Percentiles rank a stretch among this genome's conserved stretches.
Conservation (phyloP, 1,140 invertebrate species). For the Nephila pilipes region DNA sequence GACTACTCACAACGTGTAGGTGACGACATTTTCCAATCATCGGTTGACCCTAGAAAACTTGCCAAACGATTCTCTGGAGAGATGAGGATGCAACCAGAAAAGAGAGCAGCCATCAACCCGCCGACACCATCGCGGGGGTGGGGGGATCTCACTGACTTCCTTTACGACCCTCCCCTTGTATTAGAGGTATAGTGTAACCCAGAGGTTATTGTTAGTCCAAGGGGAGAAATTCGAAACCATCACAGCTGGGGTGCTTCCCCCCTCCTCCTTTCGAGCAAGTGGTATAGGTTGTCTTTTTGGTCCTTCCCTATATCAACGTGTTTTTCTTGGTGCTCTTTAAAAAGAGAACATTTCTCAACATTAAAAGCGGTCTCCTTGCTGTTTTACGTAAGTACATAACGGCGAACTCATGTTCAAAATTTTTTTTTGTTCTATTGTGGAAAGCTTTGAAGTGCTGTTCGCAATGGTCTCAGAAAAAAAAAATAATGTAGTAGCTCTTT, state of each 20-base stretch:
- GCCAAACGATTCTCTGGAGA: slow-evolving; percentile 49
- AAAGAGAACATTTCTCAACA: slow-evolving; percentile 51
- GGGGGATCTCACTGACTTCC: slow-evolving; percentile 66
- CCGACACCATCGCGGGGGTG: slow-evolving; percentile 50
- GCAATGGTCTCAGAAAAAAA: neutral
- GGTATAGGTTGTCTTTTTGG: slow-evolving; percentile 25
- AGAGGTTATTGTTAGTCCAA: slow-evolving; percentile 74
- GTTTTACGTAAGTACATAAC: slow-evolving; percentile 58
- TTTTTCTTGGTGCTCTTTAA: slow-evolving; percentile 10
- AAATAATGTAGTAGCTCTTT: slow-evolving; percentile 5
- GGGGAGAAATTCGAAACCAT: slow-evolving; percentile 73
- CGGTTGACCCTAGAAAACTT: slow-evolving; percentile 43
- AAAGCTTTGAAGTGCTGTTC: neutral
- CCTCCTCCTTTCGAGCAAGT: neutral
- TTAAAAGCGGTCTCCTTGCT: slow-evolving; percentile 29
- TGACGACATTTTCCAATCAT: slow-evolving; percentile 63
- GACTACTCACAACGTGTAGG: neutral
- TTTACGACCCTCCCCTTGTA: slow-evolving; percentile 64
- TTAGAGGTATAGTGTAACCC: slow-evolving; percentile 71
- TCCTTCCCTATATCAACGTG: slow-evolving; percentile 4
- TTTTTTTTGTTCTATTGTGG: neutral
- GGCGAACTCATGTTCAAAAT: slow-evolving; percentile 8
- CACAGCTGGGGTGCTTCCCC: slow-evolving; percentile 60
- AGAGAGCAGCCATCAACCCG: slow-evolving; percentile 35
- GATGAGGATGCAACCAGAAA: slow-evolving; percentile 14